Evolutionary conservation across 2,888 invertebrate genomes (phyloP).

Genomic region (Scaptomyza flava): DNA sequence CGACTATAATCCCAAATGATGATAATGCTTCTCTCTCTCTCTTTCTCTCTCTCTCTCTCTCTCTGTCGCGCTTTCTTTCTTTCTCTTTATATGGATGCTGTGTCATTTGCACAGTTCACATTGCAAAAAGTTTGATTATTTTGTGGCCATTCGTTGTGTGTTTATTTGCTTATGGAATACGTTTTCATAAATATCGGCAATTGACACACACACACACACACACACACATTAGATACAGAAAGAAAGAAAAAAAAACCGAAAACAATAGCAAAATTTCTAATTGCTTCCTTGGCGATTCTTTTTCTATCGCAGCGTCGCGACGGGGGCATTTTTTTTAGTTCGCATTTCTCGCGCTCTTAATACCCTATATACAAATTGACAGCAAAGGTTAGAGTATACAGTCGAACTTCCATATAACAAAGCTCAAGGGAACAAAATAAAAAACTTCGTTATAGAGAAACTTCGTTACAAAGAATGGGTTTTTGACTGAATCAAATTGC

Average conservation of each 20-base stretch:
- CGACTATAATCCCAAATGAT: conserved; percentile 20
- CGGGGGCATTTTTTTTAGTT: conserved; percentile 20
- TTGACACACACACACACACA: conserved; percentile 45
- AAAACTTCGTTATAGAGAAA: no score
- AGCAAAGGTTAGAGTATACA: background rate
- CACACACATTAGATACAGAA: conserved; percentile 5
- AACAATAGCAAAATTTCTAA: conserved; percentile 51
- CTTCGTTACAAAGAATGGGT: no score
- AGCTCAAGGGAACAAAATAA: no score
- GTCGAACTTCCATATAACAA: no score
- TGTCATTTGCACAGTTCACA: background rate
- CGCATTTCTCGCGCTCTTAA: conserved; percentile 8
- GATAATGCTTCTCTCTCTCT: conserved; percentile 5
- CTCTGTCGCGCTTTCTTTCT: background rate
- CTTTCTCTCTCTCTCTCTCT: background rate
- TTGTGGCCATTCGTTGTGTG: conserved; percentile 32
- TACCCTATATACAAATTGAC: conserved; percentile 17
- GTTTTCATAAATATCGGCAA: conserved; percentile 45
- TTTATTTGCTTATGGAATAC: conserved; percentile 48
- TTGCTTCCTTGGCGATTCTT: conserved; percentile 51
- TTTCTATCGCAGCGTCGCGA: conserved; percentile 3
- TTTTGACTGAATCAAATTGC: no score
- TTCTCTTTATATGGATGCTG: background rate
- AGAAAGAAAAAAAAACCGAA: conserved; percentile 23
- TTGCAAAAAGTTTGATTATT: conserved; percentile 29